Evolutionary conservation across 1,140 invertebrate species (phyloP).

Genomic region (Diorhabda sublineata): DNA sequence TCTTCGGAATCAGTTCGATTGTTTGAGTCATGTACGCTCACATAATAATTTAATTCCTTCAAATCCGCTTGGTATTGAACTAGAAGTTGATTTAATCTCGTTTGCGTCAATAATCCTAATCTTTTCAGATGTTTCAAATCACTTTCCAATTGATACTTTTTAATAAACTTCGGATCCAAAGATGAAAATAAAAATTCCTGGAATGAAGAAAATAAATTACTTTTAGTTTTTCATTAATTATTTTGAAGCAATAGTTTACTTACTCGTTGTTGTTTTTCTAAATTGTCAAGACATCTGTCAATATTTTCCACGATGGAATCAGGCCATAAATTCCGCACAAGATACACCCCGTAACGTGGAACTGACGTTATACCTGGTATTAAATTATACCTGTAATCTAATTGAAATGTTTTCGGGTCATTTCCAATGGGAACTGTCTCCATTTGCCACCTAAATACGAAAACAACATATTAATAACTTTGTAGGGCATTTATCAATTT

Average conservation of each 20-base stretch:
- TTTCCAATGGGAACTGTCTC: slow-evolving; percentile 33
- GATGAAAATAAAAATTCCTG: slow-evolving; percentile 21
- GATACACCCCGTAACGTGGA: slow-evolving; percentile 39
- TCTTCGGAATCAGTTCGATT: no score
- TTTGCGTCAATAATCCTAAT: slow-evolving; percentile 21
- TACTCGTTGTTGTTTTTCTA: slow-evolving; percentile 17
- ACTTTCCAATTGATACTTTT: slow-evolving; percentile 39
- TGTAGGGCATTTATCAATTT: no score
- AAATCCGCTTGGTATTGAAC: slow-evolving; percentile 29
- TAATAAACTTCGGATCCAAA: slow-evolving; percentile 24
- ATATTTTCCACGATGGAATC: slow-evolving; percentile 27
- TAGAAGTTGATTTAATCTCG: slow-evolving; percentile 28
- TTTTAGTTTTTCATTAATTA: slow-evolving; percentile 5
- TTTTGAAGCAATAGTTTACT: slow-evolving; percentile 3
- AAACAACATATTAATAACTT: no score
- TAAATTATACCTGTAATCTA: slow-evolving; percentile 42
- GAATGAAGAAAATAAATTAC: slow-evolving; percentile 22
- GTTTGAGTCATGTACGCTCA: no score
- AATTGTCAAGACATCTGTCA: slow-evolving; percentile 24
- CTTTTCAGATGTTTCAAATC: slow-evolving; percentile 32
- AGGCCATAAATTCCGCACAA: slow-evolving; percentile 39
- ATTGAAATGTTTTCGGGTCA: slow-evolving; percentile 25
- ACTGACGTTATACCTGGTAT: slow-evolving; percentile 41
- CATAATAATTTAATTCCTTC: background rate
- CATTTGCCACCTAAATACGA: slow-evolving; percentile 41